Evolutionary conservation across 2,888 invertebrate genomes (phyloP), one percentile per base, ranked within the genome.

Genomic region (Rhyacophila evoluta): DNA sequence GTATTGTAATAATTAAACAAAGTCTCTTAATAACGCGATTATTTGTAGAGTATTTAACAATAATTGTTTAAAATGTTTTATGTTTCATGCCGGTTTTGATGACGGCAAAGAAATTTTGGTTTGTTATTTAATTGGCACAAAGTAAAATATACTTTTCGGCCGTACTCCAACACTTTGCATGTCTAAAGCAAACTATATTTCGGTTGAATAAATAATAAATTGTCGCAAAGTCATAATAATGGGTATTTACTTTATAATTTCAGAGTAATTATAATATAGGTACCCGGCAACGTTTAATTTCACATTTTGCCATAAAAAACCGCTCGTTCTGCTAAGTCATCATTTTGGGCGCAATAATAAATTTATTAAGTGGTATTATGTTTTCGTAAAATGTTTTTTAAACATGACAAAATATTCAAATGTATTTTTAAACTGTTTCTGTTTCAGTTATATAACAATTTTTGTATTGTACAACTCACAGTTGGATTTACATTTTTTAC

Each of bases 171-270:
- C 55, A 55, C 55, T 55, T 55, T 8, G 55, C 55, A 55, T 55
- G 55, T 55, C 19, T 12, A 10, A 25, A 19, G 19, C 8, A 19
- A 55, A 55, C 55, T 55, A 55, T 25, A 55, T 55, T 55, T 55
- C 19, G 25, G 19, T 10, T 55, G 55, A 55, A 55, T 55, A 55
- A 55, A 55, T 55, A 55, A 55, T 25, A 55, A 39, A 55, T 55
- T 55, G 25, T 19, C 55, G 55, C 55, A 55, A 19, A 55, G 8
- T 10, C 55, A 19, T 55, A 12, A 55, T 55, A 25, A 55, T 55
- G 19, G 55, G 11, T 55, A 55, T 55, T 55, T 55, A 25, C 55
- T 55, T 55, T 55, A 55, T 55, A 55, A 55, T 55, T 55, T 55
- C 19, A 8, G 55, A 19, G 55, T 8, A 55, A 55, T 55, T 55